Conservation (phyloP, 2,888 invertebrate genomes). For the Exephanes ischioxanthus region DNA sequence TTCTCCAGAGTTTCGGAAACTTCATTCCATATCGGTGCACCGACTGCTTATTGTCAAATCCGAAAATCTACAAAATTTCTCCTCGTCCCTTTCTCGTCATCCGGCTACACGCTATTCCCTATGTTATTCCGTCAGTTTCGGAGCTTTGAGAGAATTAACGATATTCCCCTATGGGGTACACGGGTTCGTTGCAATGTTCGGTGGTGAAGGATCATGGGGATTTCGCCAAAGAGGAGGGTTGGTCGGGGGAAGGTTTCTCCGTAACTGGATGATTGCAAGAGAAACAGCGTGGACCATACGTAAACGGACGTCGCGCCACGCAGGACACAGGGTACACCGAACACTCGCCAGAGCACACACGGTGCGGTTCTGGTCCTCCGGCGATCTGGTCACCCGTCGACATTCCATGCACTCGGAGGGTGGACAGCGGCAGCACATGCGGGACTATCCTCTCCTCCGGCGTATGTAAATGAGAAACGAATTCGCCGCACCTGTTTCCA, state of each 20-base stretch:
- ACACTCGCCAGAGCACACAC: slow-evolving; percentile 40
- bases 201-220: background rate
- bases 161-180: background rate
- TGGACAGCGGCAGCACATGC: slow-evolving; percentile 30
- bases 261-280: slow-evolving; percentile 32
- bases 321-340: slow-evolving; percentile 33
- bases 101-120: background rate
- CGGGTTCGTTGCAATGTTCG: background rate
- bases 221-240: background rate
- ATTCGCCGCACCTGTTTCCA: slow-evolving; percentile 75
- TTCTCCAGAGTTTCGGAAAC: too few relatives aligned
- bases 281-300: slow-evolving; percentile 36
- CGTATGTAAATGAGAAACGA: slow-evolving; percentile 77
- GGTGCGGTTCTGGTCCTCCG: slow-evolving; percentile 42
- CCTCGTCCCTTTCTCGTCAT: background rate
- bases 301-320: slow-evolving; percentile 37
- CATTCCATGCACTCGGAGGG: slow-evolving; percentile 30
- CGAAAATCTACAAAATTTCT: too few relatives aligned
- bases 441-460: slow-evolving; percentile 37
- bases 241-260: background rate
- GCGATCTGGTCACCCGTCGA: slow-evolving; percentile 39
- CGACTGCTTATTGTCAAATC: too few relatives aligned
- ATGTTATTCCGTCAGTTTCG: background rate
- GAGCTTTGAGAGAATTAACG: background rate
- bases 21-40: too few relatives aligned